These are phyloP conservation scores for Ranitomeya imitator DNA, from an alignment of 2,113 vertebrate species.

Conservation along the genomic window DNA sequence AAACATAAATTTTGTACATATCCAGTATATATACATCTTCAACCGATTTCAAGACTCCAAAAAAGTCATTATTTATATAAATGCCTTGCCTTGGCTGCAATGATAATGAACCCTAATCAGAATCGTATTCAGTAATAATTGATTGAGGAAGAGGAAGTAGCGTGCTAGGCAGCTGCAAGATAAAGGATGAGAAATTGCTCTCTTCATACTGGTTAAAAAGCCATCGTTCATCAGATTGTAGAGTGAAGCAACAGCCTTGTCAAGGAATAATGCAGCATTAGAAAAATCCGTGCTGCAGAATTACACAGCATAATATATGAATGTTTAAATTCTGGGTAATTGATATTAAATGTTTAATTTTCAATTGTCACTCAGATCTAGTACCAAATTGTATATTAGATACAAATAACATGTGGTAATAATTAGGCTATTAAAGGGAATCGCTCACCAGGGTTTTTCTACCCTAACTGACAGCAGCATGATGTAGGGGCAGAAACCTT, in stretches of 20 bases:
- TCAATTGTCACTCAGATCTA: background rate
- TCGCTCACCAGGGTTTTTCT: background rate
- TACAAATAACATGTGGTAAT: background rate
- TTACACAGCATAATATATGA: background rate
- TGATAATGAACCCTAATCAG: conserved; percentile 59
- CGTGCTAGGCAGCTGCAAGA: conserved; percentile 54
- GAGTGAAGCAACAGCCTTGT: conserved; percentile 24
- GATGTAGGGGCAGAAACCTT: no score
- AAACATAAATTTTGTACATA: conserved; percentile 8
- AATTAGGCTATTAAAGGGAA: background rate
- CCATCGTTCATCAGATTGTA: conserved; percentile 59
- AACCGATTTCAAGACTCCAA: conserved; percentile 48
- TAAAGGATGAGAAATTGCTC: conserved; percentile 59
- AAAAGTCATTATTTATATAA: conserved; percentile 51
- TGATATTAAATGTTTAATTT: no score
- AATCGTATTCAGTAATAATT: conserved; percentile 57
- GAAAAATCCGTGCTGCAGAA: background rate
- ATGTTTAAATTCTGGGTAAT: background rate
- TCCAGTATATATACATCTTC: conserved; percentile 14
- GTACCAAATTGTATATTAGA: background rate
- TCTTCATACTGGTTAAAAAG: conserved; percentile 54
- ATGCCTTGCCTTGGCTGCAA: conserved; percentile 38
- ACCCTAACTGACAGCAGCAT: no score
- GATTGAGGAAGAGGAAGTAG: conserved; percentile 51
- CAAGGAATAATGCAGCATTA: conserved; percentile 38